Base-by-base conservation (phyloP, 2,888 invertebrate genomes). In the Acronicta aceris region DNA sequence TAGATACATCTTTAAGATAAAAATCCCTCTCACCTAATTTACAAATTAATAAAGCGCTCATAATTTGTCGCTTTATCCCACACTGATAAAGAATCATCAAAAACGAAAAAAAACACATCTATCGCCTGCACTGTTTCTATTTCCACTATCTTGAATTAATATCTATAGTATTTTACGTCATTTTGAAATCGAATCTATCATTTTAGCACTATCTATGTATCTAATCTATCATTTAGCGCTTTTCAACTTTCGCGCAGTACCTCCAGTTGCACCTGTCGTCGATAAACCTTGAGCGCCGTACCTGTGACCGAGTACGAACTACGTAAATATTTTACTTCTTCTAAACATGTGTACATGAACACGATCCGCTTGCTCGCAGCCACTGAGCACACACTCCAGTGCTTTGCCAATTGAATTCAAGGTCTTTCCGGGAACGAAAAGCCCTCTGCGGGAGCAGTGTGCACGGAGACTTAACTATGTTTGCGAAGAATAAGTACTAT, bases 371-470 rank as follows among this genome's bases (percentile, higher is more conserved):
- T 62, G 38, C 61, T 59, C 45, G 45, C n/a, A 57, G 50, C 77
- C 54, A 51, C 56, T 59, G 48, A 56, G 47, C 52, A 62, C 30
- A 73, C 59, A 61, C 57, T 53, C 61, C 54, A 53, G 13, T 40
- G 63, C 47, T 70, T 74, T 49, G 50, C 55, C 58, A 77, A 65
- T 66, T 62, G 61, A 53, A 74, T 60, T 56, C 77, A 70, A 75
- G 77, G 77, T 38, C 56, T 25, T 42, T 49, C n/a, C 40, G 43
- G 43, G 46, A 38, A 36, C 36, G 43, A 30, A 55, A 52, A 63
- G 53, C 57, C 40, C 33, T 42, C 57, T 65, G 59, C 45, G 65
- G 56, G 49, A 10, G 38, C 50, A 16, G 52, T 62, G 61, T 72
- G 59, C 57, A 66, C 47, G 27, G 1, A 42, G 48, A 46, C 57